These are phyloP conservation scores for Erpornis zantholeuca DNA, from an alignment of 2,113 vertebrate species.

Conservation along the genomic window DNA sequence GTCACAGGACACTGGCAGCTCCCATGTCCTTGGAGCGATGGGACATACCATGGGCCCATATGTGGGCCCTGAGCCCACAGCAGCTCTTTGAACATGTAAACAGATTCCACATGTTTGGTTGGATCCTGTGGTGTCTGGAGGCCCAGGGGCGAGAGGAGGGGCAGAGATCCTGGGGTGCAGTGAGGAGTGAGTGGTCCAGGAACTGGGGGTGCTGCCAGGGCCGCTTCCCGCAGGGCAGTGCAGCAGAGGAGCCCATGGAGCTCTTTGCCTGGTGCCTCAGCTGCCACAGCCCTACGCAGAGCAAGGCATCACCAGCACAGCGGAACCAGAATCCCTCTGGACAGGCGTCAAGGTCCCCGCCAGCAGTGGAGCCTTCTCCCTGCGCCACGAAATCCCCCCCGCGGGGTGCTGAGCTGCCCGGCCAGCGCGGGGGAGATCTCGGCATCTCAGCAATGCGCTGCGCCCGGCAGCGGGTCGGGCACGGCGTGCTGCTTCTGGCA, in stretches of 20 bases:
- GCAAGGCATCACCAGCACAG: neutral
- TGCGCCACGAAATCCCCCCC: neutral
- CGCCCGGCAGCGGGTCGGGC: neutral
- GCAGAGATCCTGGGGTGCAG: neutral
- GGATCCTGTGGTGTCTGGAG: rapidly evolving
- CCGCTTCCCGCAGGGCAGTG: rapidly evolving
- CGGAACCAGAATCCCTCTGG: neutral
- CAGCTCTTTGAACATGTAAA: neutral
- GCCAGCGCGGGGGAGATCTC: neutral
- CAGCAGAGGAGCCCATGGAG: neutral
- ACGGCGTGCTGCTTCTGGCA: neutral
- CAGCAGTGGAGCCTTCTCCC: neutral
- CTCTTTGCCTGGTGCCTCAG: neutral
- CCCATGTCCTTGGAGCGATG: neutral
- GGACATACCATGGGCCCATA: rapidly evolving
- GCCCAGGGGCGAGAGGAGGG: rapidly evolving
- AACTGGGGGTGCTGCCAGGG: neutral
- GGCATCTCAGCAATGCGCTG: neutral
- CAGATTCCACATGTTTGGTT: neutral
- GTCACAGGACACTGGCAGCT: neutral
- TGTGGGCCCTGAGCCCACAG: rapidly evolving
- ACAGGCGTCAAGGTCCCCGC: neutral
- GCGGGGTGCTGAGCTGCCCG: neutral
- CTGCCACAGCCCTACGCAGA: rapidly evolving
- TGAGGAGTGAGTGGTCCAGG: rapidly evolving